A percentile compares a stretch with the other conserved stretches of the same genome.
Evolutionary conservation across 2,113 vertebrate species (phyloP).

Genomic region (Nothobranchius furzeri): DNA sequence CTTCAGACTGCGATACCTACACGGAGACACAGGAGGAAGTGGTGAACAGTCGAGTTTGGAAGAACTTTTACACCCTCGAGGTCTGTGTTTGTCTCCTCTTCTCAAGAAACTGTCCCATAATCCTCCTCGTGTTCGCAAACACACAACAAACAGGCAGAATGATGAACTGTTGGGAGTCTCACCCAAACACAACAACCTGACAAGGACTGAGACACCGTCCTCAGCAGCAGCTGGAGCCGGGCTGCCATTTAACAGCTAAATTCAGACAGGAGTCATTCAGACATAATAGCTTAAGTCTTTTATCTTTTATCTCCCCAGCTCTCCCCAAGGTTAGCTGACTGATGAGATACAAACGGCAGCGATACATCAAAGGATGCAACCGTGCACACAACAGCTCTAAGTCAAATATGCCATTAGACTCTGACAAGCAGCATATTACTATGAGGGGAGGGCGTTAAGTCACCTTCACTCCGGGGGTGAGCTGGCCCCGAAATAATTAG

Average conservation of each 20-base stretch:
- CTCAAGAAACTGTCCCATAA: conserved; percentile 14
- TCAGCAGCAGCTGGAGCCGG: conserved; percentile 42
- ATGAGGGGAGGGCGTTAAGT: conserved; percentile 34
- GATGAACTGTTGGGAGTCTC: conserved; percentile 43
- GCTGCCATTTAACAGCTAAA: conserved; percentile 55
- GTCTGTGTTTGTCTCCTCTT: conserved; percentile 19
- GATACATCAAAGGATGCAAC: conserved; percentile 67
- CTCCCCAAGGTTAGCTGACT: conserved; percentile 65
- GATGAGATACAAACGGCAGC: conserved; percentile 54
- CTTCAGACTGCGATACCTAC: conserved; percentile 95
- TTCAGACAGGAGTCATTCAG: conserved; percentile 64
- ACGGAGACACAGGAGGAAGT: conserved; percentile 13
- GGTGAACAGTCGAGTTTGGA: conserved; percentile 34
- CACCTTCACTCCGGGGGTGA: conserved; percentile 49
- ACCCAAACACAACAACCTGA: conserved; percentile 42
- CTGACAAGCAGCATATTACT: conserved; percentile 55
- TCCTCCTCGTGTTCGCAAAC: not conserved
- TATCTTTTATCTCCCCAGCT: conserved; percentile 53
- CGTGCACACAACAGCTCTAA: conserved; percentile 37
- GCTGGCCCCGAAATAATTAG: conserved; percentile 32
- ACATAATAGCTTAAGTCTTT: conserved; percentile 62
- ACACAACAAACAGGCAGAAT: conserved; percentile 22
- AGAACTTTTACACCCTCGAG: conserved; percentile 21
- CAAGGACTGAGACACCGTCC: conserved; percentile 34
- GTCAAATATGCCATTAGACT: conserved; percentile 58